Base-by-base conservation (phyloP, 2,797 vertebrate genomes). In the Propithecus perrieri region DNA sequence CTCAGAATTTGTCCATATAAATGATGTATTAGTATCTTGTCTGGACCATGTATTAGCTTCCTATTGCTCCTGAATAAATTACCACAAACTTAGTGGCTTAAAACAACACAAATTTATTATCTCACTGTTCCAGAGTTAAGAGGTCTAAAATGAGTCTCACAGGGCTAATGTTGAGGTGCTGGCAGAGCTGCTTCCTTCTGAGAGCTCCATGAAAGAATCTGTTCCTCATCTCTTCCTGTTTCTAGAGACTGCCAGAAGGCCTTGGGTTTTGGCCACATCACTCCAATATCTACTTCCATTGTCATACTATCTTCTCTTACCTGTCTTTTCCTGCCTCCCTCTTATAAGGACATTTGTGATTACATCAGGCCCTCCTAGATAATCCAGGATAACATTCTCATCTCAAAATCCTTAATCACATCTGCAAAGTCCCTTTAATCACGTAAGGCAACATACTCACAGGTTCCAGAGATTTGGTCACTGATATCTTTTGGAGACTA, bases 1-100 rank as follows among this genome's bases (percentile, higher is more conserved):
- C 89, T 79, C 46, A 91, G 33, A 89, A 95, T 92, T 61, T 95
- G 43, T 69, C 83, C 48, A 72, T 13, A 26, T 69, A 91, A 94
- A 86, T 61, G 48, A 85, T 55, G 2, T 4, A 46, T 48, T 67
- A 75, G 9, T 57, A 75, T 85, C 12, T 46, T 24, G 57, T 74
- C 90, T 71, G 57, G 28, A 78, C 33, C 20, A 75, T 67, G 11
- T n/a, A 63, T 92, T 92, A 74, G 15, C 88, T 94, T 85, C 28
- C 17, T 83, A 46, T 72, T 50, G 6, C 28, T 74, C 20, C 43
- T 69, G 0, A 92, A 90, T 18, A 75, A 91, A 89, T 59, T 80
- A n/a, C n/a, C 7, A 88, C 14, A 92, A 69, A 86, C 1, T 63
- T 76, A 86, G 41, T 65, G 30, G 7, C 24, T 59, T 93, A 59